These are phyloP conservation scores for Platycheirus albimanus DNA, from an alignment of 2,888 invertebrate genomes.

Conservation along the genomic window DNA sequence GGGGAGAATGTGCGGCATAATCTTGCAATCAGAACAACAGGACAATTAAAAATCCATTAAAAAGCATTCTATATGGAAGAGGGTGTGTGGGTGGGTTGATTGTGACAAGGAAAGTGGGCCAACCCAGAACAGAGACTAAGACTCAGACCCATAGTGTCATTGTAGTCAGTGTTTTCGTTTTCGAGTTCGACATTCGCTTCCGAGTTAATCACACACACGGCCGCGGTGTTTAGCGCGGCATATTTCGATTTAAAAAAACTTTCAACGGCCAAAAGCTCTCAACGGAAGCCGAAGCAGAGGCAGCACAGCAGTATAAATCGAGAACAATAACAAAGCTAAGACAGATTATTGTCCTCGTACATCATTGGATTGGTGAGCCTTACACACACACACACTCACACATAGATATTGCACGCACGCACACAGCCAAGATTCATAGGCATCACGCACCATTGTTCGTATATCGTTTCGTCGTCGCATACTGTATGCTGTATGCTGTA, in stretches of 20 bases:
- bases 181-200: slow-evolving; percentile 65
- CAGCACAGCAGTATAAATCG: slow-evolving; percentile 47
- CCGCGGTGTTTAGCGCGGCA: slow-evolving; percentile 59
- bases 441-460: slow-evolving; percentile 68
- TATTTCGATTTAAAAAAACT: slow-evolving; percentile 62
- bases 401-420: slow-evolving; percentile 16
- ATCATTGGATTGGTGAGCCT: slow-evolving; percentile 73
- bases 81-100: slow-evolving; percentile 28
- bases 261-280: slow-evolving; percentile 67
- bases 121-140: slow-evolving; percentile 56
- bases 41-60: slow-evolving; percentile 72
- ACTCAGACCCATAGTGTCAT: slow-evolving; percentile 33
- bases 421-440: slow-evolving; percentile 60
- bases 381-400: slow-evolving; percentile 52
- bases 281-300: too few relatives aligned
- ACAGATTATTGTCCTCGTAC: slow-evolving; percentile 72
- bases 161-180: slow-evolving; percentile 37
- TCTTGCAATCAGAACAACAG: slow-evolving; percentile 71
- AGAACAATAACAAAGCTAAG: slow-evolving; percentile 72
- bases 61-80: slow-evolving; percentile 34
- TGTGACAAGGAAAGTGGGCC: slow-evolving; percentile 59
- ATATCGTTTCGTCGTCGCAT: too few relatives aligned
- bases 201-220: slow-evolving; percentile 66
- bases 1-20: slow-evolving; percentile 53
- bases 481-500: too few relatives aligned